Evolutionary conservation across 2,797 vertebrate genomes (phyloP), one percentile per base, ranked within the genome.

Genomic region (Vireo griseus): DNA sequence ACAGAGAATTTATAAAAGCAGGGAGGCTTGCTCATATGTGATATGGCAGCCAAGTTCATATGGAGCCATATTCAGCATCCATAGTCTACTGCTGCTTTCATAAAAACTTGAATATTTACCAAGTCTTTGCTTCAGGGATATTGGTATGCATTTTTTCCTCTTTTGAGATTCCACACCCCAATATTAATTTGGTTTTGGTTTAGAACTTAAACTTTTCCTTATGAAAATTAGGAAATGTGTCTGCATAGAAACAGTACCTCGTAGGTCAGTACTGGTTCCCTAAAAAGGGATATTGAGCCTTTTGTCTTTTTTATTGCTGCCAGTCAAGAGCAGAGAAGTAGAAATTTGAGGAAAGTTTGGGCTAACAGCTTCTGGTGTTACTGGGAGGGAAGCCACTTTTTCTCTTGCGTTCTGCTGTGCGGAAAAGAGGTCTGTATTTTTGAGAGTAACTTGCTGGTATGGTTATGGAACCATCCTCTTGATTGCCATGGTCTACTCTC

Each of bases 261-360:
- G 66, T 45, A 12, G 31, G 26, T 68, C 40, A 50, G 25, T 16
- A 21, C 1, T 55, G 4, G 2, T 1, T 67, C 65, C 2, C 1
- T 66, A 25, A 29, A 67, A 84, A 29, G 11, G 5, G 10, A 2
- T 15, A 5, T 47, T 28, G 24, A 39, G 20, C 26, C 5, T 65
- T 47, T 42, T 45, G 2, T 57, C 2, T 17, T 71, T 45, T 29
- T 63, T 40, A 16, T 11, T 73, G 25, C 29, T 55, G 33, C 10
- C 7, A 18, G 5, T 48, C 17, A 55, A 79, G 15, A 79, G 28
- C 47, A 81, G 78, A 84, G 16, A 9, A 33, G 5, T 7, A 2
- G 0, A 28, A 10, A 7, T 26, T 39, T 52, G 61, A 77, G 35
- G 13, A 31, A 3, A n/a, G 22, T 37, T 51, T 15, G 33, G 25